Percentiles rank a stretch among this genome's conserved stretches.
phyloP scores from a whole-genome alignment of 2,113 vertebrate species.

The Alces alces region DNA sequence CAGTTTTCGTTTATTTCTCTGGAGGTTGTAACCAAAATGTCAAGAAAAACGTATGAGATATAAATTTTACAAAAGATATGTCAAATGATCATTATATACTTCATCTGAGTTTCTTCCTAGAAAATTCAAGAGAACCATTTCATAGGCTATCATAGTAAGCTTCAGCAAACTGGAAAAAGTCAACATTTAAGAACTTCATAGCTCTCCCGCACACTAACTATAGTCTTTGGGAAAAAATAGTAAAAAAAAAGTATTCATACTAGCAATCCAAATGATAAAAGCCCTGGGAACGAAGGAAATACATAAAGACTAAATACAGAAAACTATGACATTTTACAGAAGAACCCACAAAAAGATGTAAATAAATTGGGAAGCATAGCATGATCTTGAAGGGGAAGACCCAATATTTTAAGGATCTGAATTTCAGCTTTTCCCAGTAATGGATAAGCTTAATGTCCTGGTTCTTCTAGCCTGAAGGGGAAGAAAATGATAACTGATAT shows the following conservation, averaged over 20 bases:
- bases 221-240: background rate
- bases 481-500: background rate
- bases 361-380: background rate
- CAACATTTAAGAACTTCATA: constrained; percentile 8
- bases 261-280: background rate
- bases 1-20: background rate
- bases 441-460: background rate
- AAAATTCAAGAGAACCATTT: background rate
- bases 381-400: background rate
- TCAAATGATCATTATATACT: background rate
- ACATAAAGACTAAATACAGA: background rate
- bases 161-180: background rate
- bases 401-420: background rate
- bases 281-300: background rate
- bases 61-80: constrained; percentile 2
- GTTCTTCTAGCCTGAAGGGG: background rate
- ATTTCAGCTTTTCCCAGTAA: background rate
- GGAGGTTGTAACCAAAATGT: background rate
- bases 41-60: background rate
- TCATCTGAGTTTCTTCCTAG: background rate
- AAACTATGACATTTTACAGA: background rate
- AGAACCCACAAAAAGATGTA: background rate
- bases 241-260: background rate
- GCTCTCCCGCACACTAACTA: background rate
- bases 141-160: background rate